Base-by-base conservation (phyloP, 2,888 invertebrate genomes). In the Ophioninae sp. region DNA sequence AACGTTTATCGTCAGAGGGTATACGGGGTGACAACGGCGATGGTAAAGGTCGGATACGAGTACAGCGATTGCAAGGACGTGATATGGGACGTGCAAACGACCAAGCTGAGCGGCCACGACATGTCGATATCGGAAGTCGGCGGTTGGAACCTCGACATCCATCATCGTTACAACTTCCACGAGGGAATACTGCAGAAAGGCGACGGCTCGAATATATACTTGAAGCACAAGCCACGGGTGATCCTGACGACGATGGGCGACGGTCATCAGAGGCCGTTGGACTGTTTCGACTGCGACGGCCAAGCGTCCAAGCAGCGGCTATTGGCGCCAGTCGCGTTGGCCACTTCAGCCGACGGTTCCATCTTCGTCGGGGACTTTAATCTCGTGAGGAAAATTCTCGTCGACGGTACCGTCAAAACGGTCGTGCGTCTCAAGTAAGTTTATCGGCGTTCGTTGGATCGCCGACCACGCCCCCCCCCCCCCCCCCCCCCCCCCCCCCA, bases 151-250 rank as follows among this genome's bases (percentile, higher is more conserved):
- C 94, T 99, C 87, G 98, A 99, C 92, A 98, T 99, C 86, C 99
- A 99, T 94, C 99, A 99, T 91, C 95, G 99, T 88, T 99, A 99
- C 93, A 99, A 99, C 93, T 98, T 98, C 95, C 98, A 99, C 91
- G 99, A 99, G 94, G 99, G 98, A 44, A 98, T 99, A 84, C 94
- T 99, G 0, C 99, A 99, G 93, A 98, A 99, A 92, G 99, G 99
- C 41, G 99, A 99, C 90, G 99, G 99, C 13, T 97, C 98, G 0
- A 98, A 98, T 89, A 97, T 98, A 82, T 99, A 98, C 92, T 93
- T 99, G 89, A 98, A 97, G 88, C 97, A 99, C 91, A 97, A 98
- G 90, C 98, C 98, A 0, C 95, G 98, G 64, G 97, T 98, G 17
- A 97, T 99, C 85, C 94, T 97, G 68, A 98, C 98, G 2, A 95